phyloP scores from a whole-genome alignment of 2,113 vertebrate genomes.

The Hypanus sabinus region DNA sequence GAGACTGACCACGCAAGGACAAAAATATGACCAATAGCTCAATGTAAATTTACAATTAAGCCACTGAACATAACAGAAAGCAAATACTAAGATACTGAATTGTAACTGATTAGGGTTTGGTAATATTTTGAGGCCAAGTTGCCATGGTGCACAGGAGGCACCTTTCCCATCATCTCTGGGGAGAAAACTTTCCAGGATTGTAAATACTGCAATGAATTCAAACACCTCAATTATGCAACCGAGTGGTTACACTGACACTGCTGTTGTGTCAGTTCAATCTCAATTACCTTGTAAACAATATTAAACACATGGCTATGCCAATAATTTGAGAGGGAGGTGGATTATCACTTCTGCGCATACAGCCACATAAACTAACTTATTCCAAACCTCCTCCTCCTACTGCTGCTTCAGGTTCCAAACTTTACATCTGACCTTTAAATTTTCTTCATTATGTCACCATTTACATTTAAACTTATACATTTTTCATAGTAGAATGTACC shows the following conservation, averaged over 20 bases:
- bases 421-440: background rate
- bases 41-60: background rate
- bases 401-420: background rate
- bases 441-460: background rate
- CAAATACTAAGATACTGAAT: background rate
- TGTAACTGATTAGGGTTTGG: background rate
- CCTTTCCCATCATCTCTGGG: background rate
- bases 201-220: background rate
- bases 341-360: background rate
- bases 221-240: too few relatives aligned
- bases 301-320: background rate
- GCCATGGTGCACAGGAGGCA: background rate
- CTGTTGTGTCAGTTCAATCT: too few relatives aligned
- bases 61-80: background rate
- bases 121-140: background rate
- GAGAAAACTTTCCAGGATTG: background rate
- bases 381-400: background rate
- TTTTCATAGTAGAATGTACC: slow-evolving; percentile 58
- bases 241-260: too few relatives aligned
- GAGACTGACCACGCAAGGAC: background rate
- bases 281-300: too few relatives aligned
- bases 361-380: background rate
- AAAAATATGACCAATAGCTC: background rate
- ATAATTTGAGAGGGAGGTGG: background rate
- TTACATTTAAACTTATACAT: background rate